Percentiles rank a stretch among this genome's conserved stretches.
phyloP scores from a whole-genome alignment of 1,140 invertebrate genomes.

The Drosophila tani region DNA sequence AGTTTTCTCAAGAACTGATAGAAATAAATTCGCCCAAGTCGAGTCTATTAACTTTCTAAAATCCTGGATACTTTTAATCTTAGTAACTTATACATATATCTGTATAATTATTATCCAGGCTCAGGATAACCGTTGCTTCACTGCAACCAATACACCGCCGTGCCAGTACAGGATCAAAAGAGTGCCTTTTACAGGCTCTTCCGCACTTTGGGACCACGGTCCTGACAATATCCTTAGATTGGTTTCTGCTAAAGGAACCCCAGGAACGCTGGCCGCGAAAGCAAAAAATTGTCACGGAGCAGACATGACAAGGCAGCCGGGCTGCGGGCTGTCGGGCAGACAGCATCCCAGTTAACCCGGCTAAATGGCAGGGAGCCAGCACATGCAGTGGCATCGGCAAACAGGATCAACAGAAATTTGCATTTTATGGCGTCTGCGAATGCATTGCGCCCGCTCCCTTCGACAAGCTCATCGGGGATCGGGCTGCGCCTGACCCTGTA shows the following conservation, averaged over 20 bases:
- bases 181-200: constrained; percentile 15
- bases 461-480: constrained; percentile 6
- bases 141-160: neutral
- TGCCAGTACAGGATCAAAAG: constrained; percentile 2
- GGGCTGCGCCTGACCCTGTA: constrained; percentile 19
- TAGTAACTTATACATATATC: neutral
- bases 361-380: constrained; percentile 68
- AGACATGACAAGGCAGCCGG: constrained; percentile 65
- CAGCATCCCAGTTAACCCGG: constrained; percentile 46
- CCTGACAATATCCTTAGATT: constrained; percentile 79
- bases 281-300: constrained; percentile 68
- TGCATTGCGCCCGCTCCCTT: constrained; percentile 40
- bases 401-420: constrained; percentile 84
- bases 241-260: constrained; percentile 67
- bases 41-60: neutral
- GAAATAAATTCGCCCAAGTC: neutral
- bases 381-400: constrained; percentile 77
- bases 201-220: constrained; percentile 44
- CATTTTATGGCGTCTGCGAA: constrained; percentile 80
- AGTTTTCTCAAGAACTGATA: neutral
- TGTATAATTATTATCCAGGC: neutral
- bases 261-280: constrained; percentile 59
- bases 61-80: neutral
- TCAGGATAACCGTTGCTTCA: constrained; percentile 2
- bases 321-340: constrained; percentile 22